Base-by-base conservation (phyloP, 2,113 vertebrate species). In the Crotalus tigris region DNA sequence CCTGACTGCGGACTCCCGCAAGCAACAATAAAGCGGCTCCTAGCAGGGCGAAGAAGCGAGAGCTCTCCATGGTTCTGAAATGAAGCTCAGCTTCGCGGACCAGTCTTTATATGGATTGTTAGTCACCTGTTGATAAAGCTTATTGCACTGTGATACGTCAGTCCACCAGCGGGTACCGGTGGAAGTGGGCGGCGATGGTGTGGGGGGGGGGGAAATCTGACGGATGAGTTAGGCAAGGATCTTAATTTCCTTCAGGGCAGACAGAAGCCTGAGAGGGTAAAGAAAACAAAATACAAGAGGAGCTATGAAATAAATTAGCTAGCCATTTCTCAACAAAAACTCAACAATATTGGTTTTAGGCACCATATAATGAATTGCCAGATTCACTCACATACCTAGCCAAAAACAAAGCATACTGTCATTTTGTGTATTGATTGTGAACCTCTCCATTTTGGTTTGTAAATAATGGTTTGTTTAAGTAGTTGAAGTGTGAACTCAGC, bases 21-120 rank as follows among this genome's bases (percentile, higher is more conserved):
- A 98, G 88, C 91, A 98, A 92, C 88, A 98, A 89, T 44, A 97
- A 92, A 61, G 96, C 96, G 87, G 97, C 96, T 39, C 95, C 96
- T 88, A 97, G 95, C 21, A 98, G 64, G 4, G 97, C 96, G 64
- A 97, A 96, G 90, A 97, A 95, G 44, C 97, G 97, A 94, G 96
- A 55, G 96, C 97, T 98, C 96, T 98, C 98, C 98, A 98, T 98
- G 97, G 97, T 98, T 91, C 97, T 97, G 97, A 95, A 95, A 87
- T 26, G 54, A 90, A 29, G 55, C 33, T 85, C n/a, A 17, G 85
- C 85, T 86, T 17, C 57, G 75, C 33, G 5, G 61, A 90, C 58
- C 94, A 91, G 4, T 24, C 94, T 96, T 97, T 97, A 97, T 97
- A 95, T 86, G 85, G 86, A 64, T 87, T 94, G 94, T n/a, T 21